Evolutionary conservation across 1,140 invertebrate genomes (phyloP).

Genomic region (Teleogryllus occipitalis): DNA sequence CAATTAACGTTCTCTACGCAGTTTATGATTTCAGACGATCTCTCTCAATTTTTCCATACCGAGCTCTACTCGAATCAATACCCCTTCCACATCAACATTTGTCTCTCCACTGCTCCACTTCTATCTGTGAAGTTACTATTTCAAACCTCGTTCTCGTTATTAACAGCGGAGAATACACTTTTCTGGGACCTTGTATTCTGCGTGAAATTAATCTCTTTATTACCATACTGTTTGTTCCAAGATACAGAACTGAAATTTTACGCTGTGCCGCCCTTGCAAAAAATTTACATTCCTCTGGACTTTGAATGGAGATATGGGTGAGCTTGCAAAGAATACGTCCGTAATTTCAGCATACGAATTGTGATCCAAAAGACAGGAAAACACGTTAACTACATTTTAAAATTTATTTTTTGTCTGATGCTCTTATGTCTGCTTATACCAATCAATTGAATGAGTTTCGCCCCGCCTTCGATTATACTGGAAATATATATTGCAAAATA

Average conservation of each 20-base stretch:
- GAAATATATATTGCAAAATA: too few species aligned
- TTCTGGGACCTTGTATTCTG: not conserved
- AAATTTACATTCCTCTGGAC: not conserved
- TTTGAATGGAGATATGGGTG: too few species aligned
- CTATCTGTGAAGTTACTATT: not conserved
- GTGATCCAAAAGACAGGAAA: too few species aligned
- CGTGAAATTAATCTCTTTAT: not conserved
- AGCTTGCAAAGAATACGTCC: too few species aligned
- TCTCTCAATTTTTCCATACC: not conserved
- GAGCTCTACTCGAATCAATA: not conserved
- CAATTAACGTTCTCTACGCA: too few species aligned
- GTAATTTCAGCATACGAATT: too few species aligned
- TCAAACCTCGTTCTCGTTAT: not conserved
- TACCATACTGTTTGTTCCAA: not conserved
- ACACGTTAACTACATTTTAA: too few species aligned
- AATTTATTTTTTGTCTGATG: too few species aligned
- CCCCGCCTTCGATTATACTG: too few species aligned
- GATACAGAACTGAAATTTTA: not conserved
- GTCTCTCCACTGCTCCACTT: not conserved
- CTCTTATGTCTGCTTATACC: too few species aligned
- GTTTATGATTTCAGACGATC: too few species aligned
- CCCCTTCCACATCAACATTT: not conserved
- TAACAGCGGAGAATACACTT: not conserved
- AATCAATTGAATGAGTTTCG: too few species aligned
- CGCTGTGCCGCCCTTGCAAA: not conserved